These are phyloP conservation scores for Argyra leucocephala DNA, from an alignment of 2,888 invertebrate species.

Conservation along the genomic window DNA sequence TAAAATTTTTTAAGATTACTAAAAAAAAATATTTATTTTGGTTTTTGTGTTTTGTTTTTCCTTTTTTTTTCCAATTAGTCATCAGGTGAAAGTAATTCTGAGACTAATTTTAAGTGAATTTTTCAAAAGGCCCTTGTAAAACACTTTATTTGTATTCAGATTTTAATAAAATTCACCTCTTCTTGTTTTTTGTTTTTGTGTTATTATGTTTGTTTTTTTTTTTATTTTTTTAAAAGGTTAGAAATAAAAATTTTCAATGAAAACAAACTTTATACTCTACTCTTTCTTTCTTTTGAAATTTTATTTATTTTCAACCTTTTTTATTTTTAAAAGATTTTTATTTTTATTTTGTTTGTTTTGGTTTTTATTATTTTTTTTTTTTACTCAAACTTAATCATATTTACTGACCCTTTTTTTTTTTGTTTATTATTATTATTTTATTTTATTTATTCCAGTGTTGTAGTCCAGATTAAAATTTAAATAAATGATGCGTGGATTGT, in stretches of 20 bases:
- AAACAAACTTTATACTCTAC: not conserved
- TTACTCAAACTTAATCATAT: not conserved
- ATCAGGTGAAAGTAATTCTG: not conserved
- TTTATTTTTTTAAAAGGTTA: not conserved
- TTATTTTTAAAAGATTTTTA: not conserved
- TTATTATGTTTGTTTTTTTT: not conserved
- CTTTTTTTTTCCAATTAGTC: not conserved
- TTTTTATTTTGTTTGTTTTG: not conserved
- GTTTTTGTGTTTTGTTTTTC: not conserved
- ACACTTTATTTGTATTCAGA: not conserved
- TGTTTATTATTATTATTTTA: not conserved
- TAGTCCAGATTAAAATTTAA: not conserved
- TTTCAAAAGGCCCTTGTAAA: not conserved
- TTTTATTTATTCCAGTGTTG: not conserved
- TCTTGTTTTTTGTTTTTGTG: too few relatives aligned
- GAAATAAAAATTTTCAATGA: not conserved
- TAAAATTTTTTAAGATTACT: too few relatives aligned
- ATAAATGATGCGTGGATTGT: conserved; percentile 4
- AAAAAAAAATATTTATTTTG: too few relatives aligned
- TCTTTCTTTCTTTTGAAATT: not conserved
- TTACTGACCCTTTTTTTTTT: conserved; percentile 1
- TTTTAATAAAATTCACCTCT: not conserved
- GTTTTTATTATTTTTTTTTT: not conserved
- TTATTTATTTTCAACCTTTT: not conserved
- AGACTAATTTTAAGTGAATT: not conserved